Conservation (phyloP, 1,140 invertebrate genomes). For the Aphaenogaster ashmeadi region DNA sequence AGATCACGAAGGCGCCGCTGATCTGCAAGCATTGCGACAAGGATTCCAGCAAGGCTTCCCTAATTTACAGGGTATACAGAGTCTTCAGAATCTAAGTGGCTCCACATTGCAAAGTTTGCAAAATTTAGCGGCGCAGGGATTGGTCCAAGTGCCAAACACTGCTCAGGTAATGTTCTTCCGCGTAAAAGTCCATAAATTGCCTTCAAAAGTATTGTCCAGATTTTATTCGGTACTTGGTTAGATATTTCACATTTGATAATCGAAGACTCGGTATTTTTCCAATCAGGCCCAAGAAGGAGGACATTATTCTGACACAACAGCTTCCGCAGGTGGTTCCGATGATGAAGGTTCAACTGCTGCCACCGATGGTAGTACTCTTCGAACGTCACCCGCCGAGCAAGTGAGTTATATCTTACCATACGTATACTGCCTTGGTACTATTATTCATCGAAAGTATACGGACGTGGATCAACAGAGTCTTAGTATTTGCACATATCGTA, state of each 20-base stretch:
- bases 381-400: slow-evolving; percentile 96
- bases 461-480: slow-evolving; percentile 52
- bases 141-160: slow-evolving; percentile 80
- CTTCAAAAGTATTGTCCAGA: not conserved
- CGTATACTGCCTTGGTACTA: not conserved
- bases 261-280: not conserved
- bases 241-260: not conserved
- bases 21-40: slow-evolving; percentile 86
- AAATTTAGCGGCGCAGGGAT: slow-evolving; percentile 82
- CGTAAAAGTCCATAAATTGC: not conserved
- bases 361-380: slow-evolving; percentile 96
- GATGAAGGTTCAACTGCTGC: slow-evolving; percentile 98
- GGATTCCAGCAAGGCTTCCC: slow-evolving; percentile 87
- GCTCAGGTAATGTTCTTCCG: slow-evolving; percentile 73
- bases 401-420: slow-evolving; percentile 78
- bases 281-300: slow-evolving; percentile 86
- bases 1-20: slow-evolving; percentile 89
- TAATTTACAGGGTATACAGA: slow-evolving; percentile 85
- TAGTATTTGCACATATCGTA: slow-evolving; percentile 58
- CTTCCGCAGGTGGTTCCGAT: slow-evolving; percentile 95
- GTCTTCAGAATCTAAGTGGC: slow-evolving; percentile 85
- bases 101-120: slow-evolving; percentile 87
- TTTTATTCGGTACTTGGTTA: not conserved
- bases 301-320: slow-evolving; percentile 93
- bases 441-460: slow-evolving; percentile 43